Conservation (phyloP, 2,888 invertebrate genomes). For the Resseliella maxima region DNA sequence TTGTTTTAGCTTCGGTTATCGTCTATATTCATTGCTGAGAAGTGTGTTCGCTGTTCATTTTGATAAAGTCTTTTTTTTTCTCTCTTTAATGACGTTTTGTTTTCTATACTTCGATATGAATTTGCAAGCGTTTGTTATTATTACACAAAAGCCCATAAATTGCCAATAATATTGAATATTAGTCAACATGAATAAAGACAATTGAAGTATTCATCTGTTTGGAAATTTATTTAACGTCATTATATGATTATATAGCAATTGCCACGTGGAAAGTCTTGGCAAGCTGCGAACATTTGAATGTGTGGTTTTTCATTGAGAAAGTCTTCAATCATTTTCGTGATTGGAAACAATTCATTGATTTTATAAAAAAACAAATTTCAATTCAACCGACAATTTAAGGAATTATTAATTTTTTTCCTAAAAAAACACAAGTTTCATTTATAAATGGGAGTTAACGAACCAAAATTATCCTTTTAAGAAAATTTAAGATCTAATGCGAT, state of each 20-base stretch:
- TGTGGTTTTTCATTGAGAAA: too few relatives aligned
- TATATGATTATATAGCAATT: not conserved
- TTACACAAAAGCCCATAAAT: not conserved
- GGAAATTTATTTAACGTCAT: not conserved
- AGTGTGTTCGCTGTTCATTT: slow-evolving; percentile 36
- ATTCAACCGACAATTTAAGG: too few relatives aligned
- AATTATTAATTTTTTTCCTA: too few relatives aligned
- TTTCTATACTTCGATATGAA: not conserved
- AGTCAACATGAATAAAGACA: not conserved
- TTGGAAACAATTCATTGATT: too few relatives aligned
- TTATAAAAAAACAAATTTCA: too few relatives aligned
- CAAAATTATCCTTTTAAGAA: too few relatives aligned
- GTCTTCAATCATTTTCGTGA: too few relatives aligned
- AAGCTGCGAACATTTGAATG: too few relatives aligned
- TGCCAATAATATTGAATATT: not conserved
- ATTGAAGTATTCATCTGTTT: not conserved
- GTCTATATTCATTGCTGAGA: slow-evolving; percentile 31
- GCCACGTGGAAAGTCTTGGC: not conserved
- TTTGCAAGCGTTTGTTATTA: slow-evolving; percentile 45
- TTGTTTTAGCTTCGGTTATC: slow-evolving; percentile 42
- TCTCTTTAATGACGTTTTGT: not conserved
- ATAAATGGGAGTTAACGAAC: too few relatives aligned
- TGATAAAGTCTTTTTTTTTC: slow-evolving; percentile 21
- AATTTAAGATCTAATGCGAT: too few relatives aligned
- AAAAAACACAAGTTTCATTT: too few relatives aligned